Evolutionary conservation across 1,140 invertebrate genomes (phyloP).

Genomic region (Geopemphigus sp.): DNA sequence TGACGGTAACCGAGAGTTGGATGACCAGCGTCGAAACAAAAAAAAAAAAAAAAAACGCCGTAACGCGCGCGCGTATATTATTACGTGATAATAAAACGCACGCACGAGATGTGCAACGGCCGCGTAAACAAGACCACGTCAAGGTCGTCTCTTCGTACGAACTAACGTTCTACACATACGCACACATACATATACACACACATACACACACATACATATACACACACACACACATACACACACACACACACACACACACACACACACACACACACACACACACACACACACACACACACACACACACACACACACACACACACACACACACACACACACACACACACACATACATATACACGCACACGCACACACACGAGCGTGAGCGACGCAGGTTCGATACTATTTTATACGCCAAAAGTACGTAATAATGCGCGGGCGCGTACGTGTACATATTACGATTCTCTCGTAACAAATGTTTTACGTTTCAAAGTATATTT

Average conservation of each 20-base stretch:
- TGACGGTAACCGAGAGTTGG: too few relatives aligned
- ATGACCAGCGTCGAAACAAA: too few relatives aligned
- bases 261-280: neutral
- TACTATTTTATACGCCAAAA: too few relatives aligned
- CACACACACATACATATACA: neutral
- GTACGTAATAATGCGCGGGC: too few relatives aligned
- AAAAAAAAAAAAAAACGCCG: neutral
- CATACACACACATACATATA: neutral
- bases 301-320: neutral
- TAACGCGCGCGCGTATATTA: neutral
- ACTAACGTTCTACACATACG: neutral
- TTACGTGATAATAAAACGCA: neutral
- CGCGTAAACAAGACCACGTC: conserved; percentile 17
- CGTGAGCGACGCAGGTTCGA: neutral
- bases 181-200: neutral
- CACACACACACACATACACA: neutral
- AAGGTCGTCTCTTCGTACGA: conserved; percentile 11
- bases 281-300: neutral
- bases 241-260: neutral
- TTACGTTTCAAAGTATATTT: too few relatives aligned
- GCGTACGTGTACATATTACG: too few relatives aligned
- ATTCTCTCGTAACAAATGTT: too few relatives aligned
- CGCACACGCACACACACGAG: neutral
- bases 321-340: neutral
- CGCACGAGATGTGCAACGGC: conserved; percentile 3